phyloP scores from a whole-genome alignment of 1,140 invertebrate species.

The Drosophila simulans region DNA sequence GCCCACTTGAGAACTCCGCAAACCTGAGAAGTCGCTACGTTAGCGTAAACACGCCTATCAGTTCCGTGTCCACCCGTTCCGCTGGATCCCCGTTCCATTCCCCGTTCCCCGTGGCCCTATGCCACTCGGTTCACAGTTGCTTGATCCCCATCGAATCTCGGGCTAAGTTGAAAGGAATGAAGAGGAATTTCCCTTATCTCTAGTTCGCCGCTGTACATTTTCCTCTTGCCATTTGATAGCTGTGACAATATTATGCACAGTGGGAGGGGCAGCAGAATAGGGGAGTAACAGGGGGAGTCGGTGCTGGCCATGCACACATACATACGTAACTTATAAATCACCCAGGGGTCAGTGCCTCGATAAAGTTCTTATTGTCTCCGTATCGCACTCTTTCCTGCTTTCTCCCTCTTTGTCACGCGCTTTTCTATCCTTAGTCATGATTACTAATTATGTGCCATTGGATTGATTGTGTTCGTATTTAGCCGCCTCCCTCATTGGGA shows the following conservation, averaged over 20 bases:
- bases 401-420: constrained; percentile 20
- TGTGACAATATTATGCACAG: constrained; percentile 44
- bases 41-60: constrained; percentile 42
- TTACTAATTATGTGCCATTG: constrained; percentile 36
- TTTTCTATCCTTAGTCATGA: constrained; percentile 33
- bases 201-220: constrained; percentile 26
- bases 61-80: not conserved
- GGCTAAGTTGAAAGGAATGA: constrained; percentile 3
- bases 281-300: not conserved
- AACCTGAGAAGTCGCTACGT: constrained; percentile 20
- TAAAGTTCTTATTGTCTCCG: constrained; percentile 44
- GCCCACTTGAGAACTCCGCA: constrained; percentile 23
- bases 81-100: not conserved
- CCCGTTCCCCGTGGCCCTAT: not conserved
- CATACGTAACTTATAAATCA: constrained; percentile 23
- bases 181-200: constrained; percentile 47
- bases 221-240: constrained; percentile 57
- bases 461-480: constrained; percentile 22
- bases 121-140: constrained; percentile 5
- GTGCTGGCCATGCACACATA: not conserved
- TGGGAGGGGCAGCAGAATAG: not conserved
- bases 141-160: constrained; percentile 43
- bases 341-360: constrained; percentile 57
- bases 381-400: not conserved
- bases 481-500: not conserved